A percentile compares a stretch with the other conserved stretches of the same genome.
These are phyloP conservation scores for Erebia ligea DNA, from an alignment of 2,888 invertebrate genomes.

Conservation along the genomic window DNA sequence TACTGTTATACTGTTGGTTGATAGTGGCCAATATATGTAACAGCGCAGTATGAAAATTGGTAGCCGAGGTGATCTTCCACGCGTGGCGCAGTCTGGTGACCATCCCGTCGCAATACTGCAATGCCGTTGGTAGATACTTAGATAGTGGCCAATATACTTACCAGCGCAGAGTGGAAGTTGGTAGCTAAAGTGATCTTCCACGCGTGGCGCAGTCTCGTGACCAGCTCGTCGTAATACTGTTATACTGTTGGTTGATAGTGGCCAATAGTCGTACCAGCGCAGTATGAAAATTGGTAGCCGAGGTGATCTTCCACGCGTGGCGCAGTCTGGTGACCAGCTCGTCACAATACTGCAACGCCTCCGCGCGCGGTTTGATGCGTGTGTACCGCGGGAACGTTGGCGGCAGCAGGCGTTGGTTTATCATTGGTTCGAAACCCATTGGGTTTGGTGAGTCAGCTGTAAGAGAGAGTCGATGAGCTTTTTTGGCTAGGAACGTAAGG, in stretches of 20 bases:
- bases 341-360: conserved; percentile 91
- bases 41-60: conserved; percentile 91
- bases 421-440: conserved; percentile 98
- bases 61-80: conserved; percentile 90
- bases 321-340: conserved; percentile 92
- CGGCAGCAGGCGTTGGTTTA: conserved; percentile 97
- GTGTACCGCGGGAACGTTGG: conserved; percentile 99
- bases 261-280: conserved; percentile 85
- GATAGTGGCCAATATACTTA: conserved; percentile 67
- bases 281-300: conserved; percentile 90
- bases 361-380: conserved; percentile 90
- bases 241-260: not conserved
- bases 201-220: not conserved
- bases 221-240: not conserved
- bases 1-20: not conserved
- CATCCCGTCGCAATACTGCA: not conserved
- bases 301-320: conserved; percentile 91
- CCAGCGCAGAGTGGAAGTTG: conserved; percentile 80
- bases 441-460: conserved; percentile 88
- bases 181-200: conserved; percentile 88
- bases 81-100: not conserved
- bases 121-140: too few relatives aligned
- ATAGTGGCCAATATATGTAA: conserved; percentile 71
- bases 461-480: not conserved
- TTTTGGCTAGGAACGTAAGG: not conserved